Percentiles rank a stretch among this genome's conserved stretches.
Evolutionary conservation across 2,888 invertebrate species (phyloP).

Genomic region (Mythimna lalbum): DNA sequence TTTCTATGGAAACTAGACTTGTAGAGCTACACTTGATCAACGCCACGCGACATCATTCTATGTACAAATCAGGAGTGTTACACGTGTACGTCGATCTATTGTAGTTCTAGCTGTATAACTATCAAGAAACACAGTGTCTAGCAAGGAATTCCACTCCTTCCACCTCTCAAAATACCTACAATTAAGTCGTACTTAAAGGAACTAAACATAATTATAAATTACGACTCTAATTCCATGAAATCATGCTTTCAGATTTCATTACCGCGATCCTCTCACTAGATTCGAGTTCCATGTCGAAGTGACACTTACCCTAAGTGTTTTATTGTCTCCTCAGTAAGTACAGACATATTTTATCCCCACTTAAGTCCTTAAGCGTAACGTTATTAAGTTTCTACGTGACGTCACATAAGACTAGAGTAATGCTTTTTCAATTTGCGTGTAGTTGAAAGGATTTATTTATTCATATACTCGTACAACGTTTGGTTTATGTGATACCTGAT

Average conservation of each 20-base stretch:
- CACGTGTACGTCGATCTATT: too few species aligned
- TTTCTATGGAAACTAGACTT: too few species aligned
- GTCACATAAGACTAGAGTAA: constrained; percentile 10
- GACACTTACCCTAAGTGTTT: constrained; percentile 46
- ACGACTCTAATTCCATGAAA: constrained; percentile 24
- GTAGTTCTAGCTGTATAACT: too few species aligned
- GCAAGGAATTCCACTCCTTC: too few species aligned
- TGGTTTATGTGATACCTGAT: too few species aligned
- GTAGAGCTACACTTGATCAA: too few species aligned
- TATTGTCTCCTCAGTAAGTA: constrained; percentile 23
- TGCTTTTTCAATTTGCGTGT: constrained; percentile 6
- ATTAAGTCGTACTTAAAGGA: background rate
- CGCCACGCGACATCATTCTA: too few species aligned
- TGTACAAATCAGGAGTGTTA: too few species aligned
- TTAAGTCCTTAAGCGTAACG: constrained; percentile 34
- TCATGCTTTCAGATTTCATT: constrained; percentile 35
- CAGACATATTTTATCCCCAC: constrained; percentile 25
- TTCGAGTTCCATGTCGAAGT: constrained; percentile 62
- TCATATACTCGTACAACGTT: too few species aligned
- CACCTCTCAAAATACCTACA: too few species aligned
- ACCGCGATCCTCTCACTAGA: constrained; percentile 60
- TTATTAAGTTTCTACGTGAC: constrained; percentile 43
- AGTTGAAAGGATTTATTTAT: background rate
- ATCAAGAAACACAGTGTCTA: too few species aligned
- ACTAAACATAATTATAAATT: constrained; percentile 4